Evolutionary conservation across 2,113 vertebrate genomes (phyloP), one percentile per base, ranked within the genome.

Genomic region (Aspidoscelis tigris): DNA sequence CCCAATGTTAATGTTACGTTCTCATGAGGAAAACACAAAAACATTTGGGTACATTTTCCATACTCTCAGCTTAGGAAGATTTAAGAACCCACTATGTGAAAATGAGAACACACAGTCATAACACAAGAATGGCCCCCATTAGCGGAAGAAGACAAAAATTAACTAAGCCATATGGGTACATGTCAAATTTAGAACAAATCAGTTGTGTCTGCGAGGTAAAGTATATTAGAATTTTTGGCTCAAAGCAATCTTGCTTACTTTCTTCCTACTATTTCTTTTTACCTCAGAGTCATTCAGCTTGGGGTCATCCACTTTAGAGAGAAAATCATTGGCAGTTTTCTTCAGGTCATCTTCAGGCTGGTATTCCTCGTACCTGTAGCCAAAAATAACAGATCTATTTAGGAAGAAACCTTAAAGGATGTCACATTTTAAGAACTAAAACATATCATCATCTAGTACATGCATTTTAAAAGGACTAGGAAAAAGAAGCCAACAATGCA

Each of bases 281-380:
- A 99, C 99, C 97, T 99, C 97, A 77, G 98, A 98, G 93, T 98
- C 98, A 84, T 97, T 96, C 84, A 99, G 92, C 85, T 99, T 99
- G 2, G 98, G 99, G 91, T 99, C 99, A 26, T 98, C 97, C 14
- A 99, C 97, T 94, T 98, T 98, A 88, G 98, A 94, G n/a, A 99
- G 96, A 16, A 99, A 98, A 89, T 99, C 97, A 89, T 96, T 99
- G 88, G 98, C 99, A 0, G 97, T 97, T 89, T 97, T 96, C 89
- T 97, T 97, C 82, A 99, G 94, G 41, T 99, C 98, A 58, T 98
- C 98, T 81, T 97, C 97, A 43, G 98, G 94, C 24, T 97, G 97
- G 84, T 98, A 99, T 43, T 99, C 98, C 58, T 99, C 97, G 70
- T 96, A 96, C 99, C 99, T 99, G 81, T 26, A 81, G 82, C 44